Evolutionary conservation across 2,113 vertebrate genomes (phyloP).

Genomic region (Neotragus moschatus): DNA sequence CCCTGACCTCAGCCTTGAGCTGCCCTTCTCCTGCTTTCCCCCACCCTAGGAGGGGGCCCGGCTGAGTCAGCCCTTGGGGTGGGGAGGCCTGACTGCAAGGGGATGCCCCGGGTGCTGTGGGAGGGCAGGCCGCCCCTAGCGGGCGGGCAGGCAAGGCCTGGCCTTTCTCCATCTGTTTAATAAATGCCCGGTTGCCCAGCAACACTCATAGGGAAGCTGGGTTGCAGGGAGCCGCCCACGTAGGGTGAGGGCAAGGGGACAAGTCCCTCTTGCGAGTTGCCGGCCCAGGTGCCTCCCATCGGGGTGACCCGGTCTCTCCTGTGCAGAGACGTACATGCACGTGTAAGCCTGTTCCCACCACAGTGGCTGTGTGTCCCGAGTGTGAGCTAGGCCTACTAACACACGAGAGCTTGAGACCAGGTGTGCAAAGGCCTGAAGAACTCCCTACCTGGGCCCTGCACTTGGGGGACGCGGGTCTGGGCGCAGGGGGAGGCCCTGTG

Average conservation of each 20-base stretch:
- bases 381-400: neutral
- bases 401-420: neutral
- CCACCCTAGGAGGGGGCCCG: neutral
- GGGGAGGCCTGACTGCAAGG: neutral
- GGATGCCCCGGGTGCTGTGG: neutral
- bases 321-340: rapidly evolving
- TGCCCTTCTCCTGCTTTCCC: neutral
- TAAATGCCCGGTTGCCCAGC: neutral
- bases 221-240: neutral
- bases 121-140: neutral
- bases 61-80: neutral
- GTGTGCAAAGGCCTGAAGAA: neutral
- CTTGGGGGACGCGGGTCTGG: neutral
- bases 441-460: rapidly evolving
- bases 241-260: neutral
- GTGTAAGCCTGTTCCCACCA: rapidly evolving
- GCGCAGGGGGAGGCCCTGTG: neutral
- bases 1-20: neutral
- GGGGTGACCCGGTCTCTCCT: no score
- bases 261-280: rapidly evolving
- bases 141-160: rapidly evolving
- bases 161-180: neutral
- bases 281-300: rapidly evolving
- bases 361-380: rapidly evolving
- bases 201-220: neutral